phyloP scores from a whole-genome alignment of 2,113 vertebrate genomes.

The Leucopternis melanops region DNA sequence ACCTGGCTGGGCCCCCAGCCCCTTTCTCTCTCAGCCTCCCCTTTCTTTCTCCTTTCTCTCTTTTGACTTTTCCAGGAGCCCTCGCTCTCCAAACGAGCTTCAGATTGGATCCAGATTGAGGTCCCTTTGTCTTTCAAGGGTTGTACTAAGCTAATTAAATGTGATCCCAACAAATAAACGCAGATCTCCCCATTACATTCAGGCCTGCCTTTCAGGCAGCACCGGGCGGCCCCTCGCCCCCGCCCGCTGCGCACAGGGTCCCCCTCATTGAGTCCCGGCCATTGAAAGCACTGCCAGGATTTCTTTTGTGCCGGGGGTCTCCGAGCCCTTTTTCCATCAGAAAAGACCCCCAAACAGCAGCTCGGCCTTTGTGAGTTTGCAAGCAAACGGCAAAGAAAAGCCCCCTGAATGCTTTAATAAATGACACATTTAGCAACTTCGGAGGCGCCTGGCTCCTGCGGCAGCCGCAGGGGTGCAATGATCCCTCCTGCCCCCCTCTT shows the following conservation, averaged over 20 bases:
- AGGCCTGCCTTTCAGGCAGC: slow-evolving; percentile 70
- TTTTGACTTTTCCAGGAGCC: slow-evolving; percentile 78
- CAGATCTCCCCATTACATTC: slow-evolving; percentile 74
- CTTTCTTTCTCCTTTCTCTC: slow-evolving; percentile 72
- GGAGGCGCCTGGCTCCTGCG: slow-evolving; percentile 52
- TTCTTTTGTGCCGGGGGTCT: slow-evolving; percentile 81
- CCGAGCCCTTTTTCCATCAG: slow-evolving; percentile 71
- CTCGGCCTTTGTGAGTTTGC: slow-evolving; percentile 76
- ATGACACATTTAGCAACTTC: slow-evolving; percentile 72
- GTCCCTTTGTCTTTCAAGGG: slow-evolving; percentile 78
- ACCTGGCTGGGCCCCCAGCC: slow-evolving; percentile 73
- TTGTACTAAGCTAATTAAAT: slow-evolving; percentile 85
- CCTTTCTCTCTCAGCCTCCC: slow-evolving; percentile 58
- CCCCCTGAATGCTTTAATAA: slow-evolving; percentile 72
- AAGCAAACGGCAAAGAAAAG: slow-evolving; percentile 70
- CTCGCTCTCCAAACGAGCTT: slow-evolving; percentile 74
- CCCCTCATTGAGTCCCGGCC: slow-evolving; percentile 79
- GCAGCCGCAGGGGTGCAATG: slow-evolving; percentile 39
- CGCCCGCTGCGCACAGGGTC: slow-evolving; percentile 54
- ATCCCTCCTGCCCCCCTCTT: background rate
- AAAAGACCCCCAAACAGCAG: slow-evolving; percentile 75
- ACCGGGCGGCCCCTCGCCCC: slow-evolving; percentile 57
- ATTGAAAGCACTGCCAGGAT: slow-evolving; percentile 83
- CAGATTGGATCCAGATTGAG: slow-evolving; percentile 78
- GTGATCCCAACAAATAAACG: slow-evolving; percentile 81